Percentiles rank a stretch among this genome's conserved stretches.
These are phyloP conservation scores for Virgularia gustaviana DNA, from an alignment of 92 coral and sea anemone species.

Conservation along the genomic window DNA sequence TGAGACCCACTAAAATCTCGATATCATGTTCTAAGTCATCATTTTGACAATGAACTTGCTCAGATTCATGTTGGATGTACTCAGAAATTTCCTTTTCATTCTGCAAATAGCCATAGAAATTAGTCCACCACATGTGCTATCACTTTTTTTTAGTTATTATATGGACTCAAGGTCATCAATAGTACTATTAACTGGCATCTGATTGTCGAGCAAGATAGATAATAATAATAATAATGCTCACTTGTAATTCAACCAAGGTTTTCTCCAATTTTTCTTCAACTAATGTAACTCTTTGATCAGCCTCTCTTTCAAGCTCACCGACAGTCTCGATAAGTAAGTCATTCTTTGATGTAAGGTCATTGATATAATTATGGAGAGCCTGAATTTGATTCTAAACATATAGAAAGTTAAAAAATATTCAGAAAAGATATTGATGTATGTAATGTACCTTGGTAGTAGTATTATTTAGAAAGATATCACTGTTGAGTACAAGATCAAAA, in stretches of 20 bases:
- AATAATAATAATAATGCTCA: too few relatives aligned
- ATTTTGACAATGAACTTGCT: slow-evolving; percentile 67
- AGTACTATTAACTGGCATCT: too few relatives aligned
- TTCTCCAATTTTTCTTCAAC: slow-evolving; percentile 80
- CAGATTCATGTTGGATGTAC: slow-evolving; percentile 65
- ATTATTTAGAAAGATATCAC: too few relatives aligned
- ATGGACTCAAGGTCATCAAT: too few relatives aligned
- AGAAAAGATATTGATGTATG: background rate
- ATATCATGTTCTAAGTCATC: slow-evolving; percentile 88
- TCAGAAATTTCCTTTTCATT: slow-evolving; percentile 67
- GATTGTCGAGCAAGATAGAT: too few relatives aligned
- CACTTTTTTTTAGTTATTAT: too few relatives aligned
- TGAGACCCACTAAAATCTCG: slow-evolving; percentile 73
- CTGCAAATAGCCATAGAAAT: slow-evolving; percentile 25
- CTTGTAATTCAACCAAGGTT: slow-evolving; percentile 65
- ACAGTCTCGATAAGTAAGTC: slow-evolving; percentile 97
- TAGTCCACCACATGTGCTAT: too few relatives aligned
- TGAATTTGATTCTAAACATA: slow-evolving; percentile 76
- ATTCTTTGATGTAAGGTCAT: slow-evolving; percentile 91
- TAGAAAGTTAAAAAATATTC: background rate
- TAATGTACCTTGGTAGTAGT: too few relatives aligned
- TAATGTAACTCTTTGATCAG: slow-evolving; percentile 87
- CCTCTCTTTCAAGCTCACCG: slow-evolving; percentile 93
- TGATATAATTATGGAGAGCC: slow-evolving; percentile 82
- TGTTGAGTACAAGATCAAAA: too few relatives aligned